These are phyloP conservation scores for Oryzias dopingdopingensis DNA, from an alignment of 2,797 vertebrate genomes.

Conservation along the genomic window DNA sequence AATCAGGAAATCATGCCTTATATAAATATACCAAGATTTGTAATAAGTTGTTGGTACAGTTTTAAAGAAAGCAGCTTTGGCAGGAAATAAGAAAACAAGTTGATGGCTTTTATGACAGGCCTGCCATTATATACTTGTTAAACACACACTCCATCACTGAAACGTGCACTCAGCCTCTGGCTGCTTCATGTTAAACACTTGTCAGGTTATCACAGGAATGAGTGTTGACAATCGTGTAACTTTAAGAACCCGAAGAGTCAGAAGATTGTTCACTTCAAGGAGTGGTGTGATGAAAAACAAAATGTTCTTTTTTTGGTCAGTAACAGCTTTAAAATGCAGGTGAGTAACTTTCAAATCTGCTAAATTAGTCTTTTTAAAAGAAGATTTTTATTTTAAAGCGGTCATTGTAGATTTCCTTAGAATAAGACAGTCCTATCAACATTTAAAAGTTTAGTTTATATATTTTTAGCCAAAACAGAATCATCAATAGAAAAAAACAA, in stretches of 20 bases:
- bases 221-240: not conserved
- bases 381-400: too few relatives aligned
- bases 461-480: too few relatives aligned
- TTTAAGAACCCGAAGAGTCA: not conserved
- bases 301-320: too few relatives aligned
- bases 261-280: not conserved
- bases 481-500: not conserved
- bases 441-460: too few relatives aligned
- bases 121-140: not conserved
- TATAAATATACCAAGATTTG: constrained; percentile 46
- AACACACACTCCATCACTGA: constrained; percentile 15
- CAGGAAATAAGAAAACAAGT: constrained; percentile 19
- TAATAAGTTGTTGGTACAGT: constrained; percentile 47
- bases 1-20: constrained; percentile 60
- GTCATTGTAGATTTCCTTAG: too few relatives aligned
- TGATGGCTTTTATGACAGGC: constrained; percentile 16
- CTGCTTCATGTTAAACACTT: not conserved
- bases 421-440: too few relatives aligned
- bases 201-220: constrained; percentile 5
- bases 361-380: too few relatives aligned
- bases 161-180: not conserved
- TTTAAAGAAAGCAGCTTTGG: constrained; percentile 34
- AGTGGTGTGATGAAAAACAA: not conserved
- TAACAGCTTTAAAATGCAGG: too few relatives aligned
- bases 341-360: too few relatives aligned